phyloP scores from a whole-genome alignment of 2,113 vertebrate genomes.

The Aptenodytes forsteri region DNA sequence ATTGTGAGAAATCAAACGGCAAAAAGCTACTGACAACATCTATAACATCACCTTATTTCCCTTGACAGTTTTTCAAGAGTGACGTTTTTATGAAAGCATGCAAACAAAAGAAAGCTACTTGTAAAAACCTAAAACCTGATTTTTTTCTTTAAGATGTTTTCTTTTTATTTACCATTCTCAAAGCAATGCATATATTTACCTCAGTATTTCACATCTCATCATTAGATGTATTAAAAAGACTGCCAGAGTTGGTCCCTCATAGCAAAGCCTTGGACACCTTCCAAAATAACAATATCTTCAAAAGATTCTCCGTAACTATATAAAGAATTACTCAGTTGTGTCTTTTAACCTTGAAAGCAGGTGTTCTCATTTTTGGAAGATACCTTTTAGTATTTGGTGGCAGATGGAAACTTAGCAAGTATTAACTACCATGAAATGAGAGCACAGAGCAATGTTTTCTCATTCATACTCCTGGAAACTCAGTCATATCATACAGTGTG shows the following conservation, averaged over 20 bases:
- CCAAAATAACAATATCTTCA: background rate
- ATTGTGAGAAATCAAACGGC: background rate
- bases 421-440: background rate
- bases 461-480: background rate
- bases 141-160: background rate
- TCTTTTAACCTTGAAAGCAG: background rate
- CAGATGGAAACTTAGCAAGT: background rate
- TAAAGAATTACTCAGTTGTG: background rate
- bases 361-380: background rate
- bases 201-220: background rate
- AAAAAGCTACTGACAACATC: background rate
- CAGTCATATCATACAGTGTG: background rate
- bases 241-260: background rate
- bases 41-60: background rate
- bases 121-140: background rate
- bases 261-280: background rate
- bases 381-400: background rate
- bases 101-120: background rate
- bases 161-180: background rate
- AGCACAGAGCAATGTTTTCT: rapidly evolving
- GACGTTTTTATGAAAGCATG: background rate
- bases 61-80: background rate
- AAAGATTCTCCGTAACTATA: background rate
- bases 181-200: background rate
- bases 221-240: background rate